Evolutionary conservation across 2,113 vertebrate genomes (phyloP).

Genomic region (Buteo buteo): DNA sequence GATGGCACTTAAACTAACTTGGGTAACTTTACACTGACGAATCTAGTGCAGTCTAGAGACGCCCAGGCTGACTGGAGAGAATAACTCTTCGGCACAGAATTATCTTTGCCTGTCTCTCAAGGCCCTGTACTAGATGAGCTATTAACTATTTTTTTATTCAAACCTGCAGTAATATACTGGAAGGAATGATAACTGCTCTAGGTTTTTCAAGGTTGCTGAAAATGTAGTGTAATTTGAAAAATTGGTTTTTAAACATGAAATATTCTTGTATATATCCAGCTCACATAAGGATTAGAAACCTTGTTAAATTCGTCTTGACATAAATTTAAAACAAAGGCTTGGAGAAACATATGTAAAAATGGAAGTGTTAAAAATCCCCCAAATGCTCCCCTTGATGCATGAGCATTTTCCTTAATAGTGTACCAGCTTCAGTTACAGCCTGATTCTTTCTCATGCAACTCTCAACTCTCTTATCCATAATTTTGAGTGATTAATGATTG

Average conservation of each 20-base stretch:
- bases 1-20: neutral
- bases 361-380: neutral
- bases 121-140: neutral
- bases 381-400: neutral
- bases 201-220: neutral
- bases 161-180: neutral
- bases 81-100: neutral
- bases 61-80: neutral
- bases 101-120: neutral
- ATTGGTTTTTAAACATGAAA: neutral
- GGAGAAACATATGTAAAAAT: neutral
- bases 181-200: neutral
- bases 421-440: neutral
- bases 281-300: neutral
- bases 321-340: neutral
- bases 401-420: neutral
- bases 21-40: neutral
- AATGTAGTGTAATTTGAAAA: neutral
- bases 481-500: slow-evolving; percentile 14
- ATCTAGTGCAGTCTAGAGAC: neutral
- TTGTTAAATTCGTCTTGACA: neutral
- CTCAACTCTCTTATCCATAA: neutral
- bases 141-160: neutral
- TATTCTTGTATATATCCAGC: neutral
- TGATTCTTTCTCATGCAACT: neutral